Base-by-base conservation (phyloP, 2,797 vertebrate genomes). In the Podarcis lilfordi region DNA sequence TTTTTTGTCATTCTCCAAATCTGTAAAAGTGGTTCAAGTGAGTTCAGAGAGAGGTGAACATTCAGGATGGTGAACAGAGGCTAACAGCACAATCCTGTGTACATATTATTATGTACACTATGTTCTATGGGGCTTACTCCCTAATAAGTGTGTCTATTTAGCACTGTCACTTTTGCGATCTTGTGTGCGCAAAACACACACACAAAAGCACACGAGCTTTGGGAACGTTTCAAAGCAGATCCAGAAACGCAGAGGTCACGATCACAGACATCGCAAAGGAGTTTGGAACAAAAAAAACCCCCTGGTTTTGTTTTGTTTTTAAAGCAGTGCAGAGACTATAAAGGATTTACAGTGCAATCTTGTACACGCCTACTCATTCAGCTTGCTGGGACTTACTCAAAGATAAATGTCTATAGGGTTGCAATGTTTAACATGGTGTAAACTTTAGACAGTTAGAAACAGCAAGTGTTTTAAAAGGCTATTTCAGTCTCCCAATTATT, bases 181-280 rank as follows among this genome's bases (percentile, higher is more conserved):
- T 71, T 83, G 23, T 21, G 40, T 15, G 50, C 50, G 13, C 50
- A n/a, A 29, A 64, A 1, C 0, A 19, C 13, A 0, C 13, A n/a
- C 3, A n/a, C 3, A 35, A 2, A 27, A 29, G 9, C 50, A 15
- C 50, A 15, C 3, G 13, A 15, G 50, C 0, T 8, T 0, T 0
- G 79, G 66, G 59, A 50, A 95, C 93, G 93, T 94, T 94, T 94
- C 82, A 40, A 55, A 93, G 88, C 79, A 8, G 7, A 80, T 40
- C 8, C 55, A 72, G 19, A 85, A 55, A 19, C 0, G 0, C 40
- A 61, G 3, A 88, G 76, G 6, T 0, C 0, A 21, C 80, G 79
- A 71, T 35, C 37, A 2, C 23, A 45, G 59, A 86, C 0, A 27
- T 77, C 2, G 77, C 82, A 0, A 1, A 7, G n/a, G 29, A n/a